Evolutionary conservation across 2,888 invertebrate genomes (phyloP).

Genomic region (Dyspetes luteomarginatus): DNA sequence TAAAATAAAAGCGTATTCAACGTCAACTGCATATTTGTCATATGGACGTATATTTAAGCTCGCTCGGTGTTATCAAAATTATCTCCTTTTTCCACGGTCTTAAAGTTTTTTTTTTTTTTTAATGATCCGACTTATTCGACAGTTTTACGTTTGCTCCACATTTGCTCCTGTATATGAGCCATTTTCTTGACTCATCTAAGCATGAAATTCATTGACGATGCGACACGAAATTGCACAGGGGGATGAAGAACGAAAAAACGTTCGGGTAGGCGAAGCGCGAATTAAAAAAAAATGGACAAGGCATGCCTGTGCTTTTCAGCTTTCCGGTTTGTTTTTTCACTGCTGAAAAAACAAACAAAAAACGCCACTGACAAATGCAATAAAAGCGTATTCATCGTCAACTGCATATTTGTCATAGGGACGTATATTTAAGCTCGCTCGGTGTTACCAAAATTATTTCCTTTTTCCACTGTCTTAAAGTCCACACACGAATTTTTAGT

Average conservation of each 20-base stretch:
- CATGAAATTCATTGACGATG: neutral
- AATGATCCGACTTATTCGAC: neutral
- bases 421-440: neutral
- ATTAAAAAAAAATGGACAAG: too few species aligned
- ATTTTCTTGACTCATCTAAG: neutral
- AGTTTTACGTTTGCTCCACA: neutral
- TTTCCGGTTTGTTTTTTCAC: too few species aligned
- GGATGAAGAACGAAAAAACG: too few species aligned
- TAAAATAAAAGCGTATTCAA: neutral
- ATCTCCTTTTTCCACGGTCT: neutral
- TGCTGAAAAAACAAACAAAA: neutral
- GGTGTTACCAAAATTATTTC: neutral
- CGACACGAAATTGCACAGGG: too few species aligned
- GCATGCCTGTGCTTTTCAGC: too few species aligned
- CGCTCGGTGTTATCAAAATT: neutral
- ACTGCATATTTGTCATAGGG: neutral
- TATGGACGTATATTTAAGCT: neutral
- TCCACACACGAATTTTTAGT: neutral
- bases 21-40: neutral
- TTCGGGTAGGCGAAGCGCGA: too few species aligned
- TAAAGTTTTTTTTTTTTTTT: neutral
- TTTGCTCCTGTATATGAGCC: neutral
- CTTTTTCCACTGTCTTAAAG: neutral
- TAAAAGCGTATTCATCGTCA: neutral
- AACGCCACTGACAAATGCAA: too few species aligned